A percentile compares a stretch with the other conserved stretches of the same genome.
Conservation (phyloP, 35 echinoderm and acorn worm genomes). For the Apostichopus parvimensis region DNA sequence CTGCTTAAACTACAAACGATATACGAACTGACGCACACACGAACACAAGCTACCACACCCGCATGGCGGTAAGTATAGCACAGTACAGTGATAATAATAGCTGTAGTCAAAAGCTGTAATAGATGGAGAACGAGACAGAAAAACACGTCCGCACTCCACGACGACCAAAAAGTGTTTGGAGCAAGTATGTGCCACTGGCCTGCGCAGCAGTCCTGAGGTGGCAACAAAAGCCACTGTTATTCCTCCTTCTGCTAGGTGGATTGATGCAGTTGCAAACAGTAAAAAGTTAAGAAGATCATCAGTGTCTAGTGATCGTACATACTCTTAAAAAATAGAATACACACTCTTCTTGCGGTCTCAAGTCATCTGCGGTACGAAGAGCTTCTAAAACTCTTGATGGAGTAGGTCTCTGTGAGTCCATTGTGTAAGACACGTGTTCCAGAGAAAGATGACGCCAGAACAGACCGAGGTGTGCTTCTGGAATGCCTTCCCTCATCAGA, state of each 20-base stretch:
- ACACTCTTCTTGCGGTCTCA: neutral
- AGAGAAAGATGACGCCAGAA: constrained; percentile 9
- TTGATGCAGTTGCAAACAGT: constrained; percentile 9
- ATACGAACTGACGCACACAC: too few relatives aligned
- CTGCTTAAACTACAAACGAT: too few relatives aligned
- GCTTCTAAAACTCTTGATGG: neutral
- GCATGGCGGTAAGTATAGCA: too few relatives aligned
- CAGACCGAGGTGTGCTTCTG: neutral
- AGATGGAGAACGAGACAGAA: too few relatives aligned
- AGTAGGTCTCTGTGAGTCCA: neutral
- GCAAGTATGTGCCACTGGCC: constrained; percentile 18
- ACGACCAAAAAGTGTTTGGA: neutral
- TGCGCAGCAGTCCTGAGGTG: neutral
- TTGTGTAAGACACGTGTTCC: neutral
- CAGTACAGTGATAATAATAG: too few relatives aligned
- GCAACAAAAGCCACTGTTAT: neutral
- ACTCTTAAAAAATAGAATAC: neutral
- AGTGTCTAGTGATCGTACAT: neutral
- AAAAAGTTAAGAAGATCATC: constrained; percentile 6
- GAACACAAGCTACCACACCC: too few relatives aligned
- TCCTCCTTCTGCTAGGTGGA: neutral
- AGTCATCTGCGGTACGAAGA: neutral
- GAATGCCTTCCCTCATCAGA: constrained; percentile 11
- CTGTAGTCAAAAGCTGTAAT: too few relatives aligned
- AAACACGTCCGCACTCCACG: too few relatives aligned